phyloP scores from a whole-genome alignment of 1,140 invertebrate species.

The Drosophila novamexicana region DNA sequence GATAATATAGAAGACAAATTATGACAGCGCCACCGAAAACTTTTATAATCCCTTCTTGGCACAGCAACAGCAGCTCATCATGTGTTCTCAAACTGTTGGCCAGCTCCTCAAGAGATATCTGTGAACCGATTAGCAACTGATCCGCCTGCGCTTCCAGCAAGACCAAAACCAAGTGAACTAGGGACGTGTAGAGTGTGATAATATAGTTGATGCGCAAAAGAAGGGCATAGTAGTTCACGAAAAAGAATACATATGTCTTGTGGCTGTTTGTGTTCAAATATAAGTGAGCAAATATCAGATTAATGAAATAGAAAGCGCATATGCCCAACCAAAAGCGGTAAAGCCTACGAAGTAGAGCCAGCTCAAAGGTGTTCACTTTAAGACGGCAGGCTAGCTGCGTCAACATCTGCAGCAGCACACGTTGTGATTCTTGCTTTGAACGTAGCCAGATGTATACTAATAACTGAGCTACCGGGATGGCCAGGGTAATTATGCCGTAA shows the following conservation, averaged over 20 bases:
- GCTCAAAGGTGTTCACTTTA: conserved; percentile 5
- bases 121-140: background rate
- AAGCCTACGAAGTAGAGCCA: conserved; percentile 1
- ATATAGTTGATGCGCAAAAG: conserved; percentile 10
- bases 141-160: conserved; percentile 6
- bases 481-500: conserved; percentile 5
- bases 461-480: conserved; percentile 5
- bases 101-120: background rate
- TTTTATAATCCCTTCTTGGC: conserved; percentile 1
- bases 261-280: background rate
- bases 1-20: background rate
- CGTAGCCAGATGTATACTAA: conserved; percentile 11
- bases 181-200: conserved; percentile 7
- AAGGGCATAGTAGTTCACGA: background rate
- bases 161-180: background rate
- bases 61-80: conserved; percentile 32
- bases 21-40: conserved; percentile 21
- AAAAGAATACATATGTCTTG: background rate
- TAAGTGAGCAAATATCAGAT: background rate
- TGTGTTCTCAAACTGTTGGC: background rate
- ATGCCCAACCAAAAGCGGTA: background rate
- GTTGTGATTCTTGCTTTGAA: conserved; percentile 14
- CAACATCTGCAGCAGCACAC: background rate
- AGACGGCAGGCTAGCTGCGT: background rate
- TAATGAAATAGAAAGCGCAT: background rate